Base-by-base conservation (phyloP, 1,140 invertebrate genomes). In the Monomorium pharaonis region DNA sequence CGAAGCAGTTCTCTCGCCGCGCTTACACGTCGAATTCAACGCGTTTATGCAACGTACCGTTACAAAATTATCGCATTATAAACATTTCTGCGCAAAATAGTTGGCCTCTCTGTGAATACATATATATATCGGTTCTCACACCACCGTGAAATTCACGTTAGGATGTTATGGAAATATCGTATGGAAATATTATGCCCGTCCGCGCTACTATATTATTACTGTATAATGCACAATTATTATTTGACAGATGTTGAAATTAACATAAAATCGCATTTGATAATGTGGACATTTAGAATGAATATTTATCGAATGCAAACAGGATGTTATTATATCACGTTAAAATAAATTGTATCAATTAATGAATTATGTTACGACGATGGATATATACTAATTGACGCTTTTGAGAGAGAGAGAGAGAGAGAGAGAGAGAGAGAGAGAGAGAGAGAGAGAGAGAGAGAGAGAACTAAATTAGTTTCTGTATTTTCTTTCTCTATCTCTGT, bases 21-120 rank as follows among this genome's bases (percentile, higher is more conserved):
- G 4, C 6, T 58, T 47, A 47, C 37, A 51, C 42, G 0, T 67
- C 30, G 47, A 14, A 37, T 51, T 1, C 47, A 18, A 44, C 10
- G 51, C 51, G 14, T 74, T 54, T 74, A 74, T 14, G 67, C 78
- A 74, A 47, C 33, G 78, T 30, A 44, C 18, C 37, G 37, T 44
- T 72, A 14, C 51, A 74, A 62, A 74, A 83, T 83, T 72, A 83
- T 83, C 58, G 27, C 51, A 72, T 83, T 83, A 74, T 83, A 78
- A 78, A 83, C 24, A 83, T 83, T 58, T 63, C 56, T 42, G 49
- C 65, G 6, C 67, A 16, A 78, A 65, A 83, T 58, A 58, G 37
- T 74, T 72, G 12, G 37, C 54, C 27, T 6, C 18, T 70, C n/a
- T n/a, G n/a, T n/a, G n/a, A n/a, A 65, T 3, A 24, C 12, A n/a